Base-by-base conservation (phyloP, 2,888 invertebrate genomes). In the Xylota segnis region DNA sequence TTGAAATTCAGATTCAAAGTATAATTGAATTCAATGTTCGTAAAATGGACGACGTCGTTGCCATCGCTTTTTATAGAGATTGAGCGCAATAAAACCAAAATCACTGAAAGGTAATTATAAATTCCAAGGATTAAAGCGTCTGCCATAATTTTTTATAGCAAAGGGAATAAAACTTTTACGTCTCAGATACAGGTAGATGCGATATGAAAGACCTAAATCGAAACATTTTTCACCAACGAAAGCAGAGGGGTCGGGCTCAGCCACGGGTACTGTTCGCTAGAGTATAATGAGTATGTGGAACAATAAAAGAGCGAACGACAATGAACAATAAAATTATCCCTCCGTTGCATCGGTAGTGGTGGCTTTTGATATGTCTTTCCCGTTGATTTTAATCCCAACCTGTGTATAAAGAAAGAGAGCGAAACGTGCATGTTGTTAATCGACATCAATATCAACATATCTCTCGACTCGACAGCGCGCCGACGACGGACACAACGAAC, bases 191-290 rank as follows among this genome's bases (percentile, higher is more conserved):
- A 56, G 43, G 63, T 43, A 50, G 50, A 3, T 23, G 2, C 3
- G 12, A 32, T 16, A 52, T 56, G 56, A 29, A 47, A 29, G 14
- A 32, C 61, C 32, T 18, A 61, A 74, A 61, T 61, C 61, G n/a
- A 40, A 34, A 45, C 10, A 9, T 52, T 45, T 50, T 75, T 84
- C 84, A 75, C 79, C 84, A 83, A 83, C 78, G 40, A 58, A 66
- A 52, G 61, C 45, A 37, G n/a, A n/a, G 78, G 43, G 66, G 50
- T 27, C 52, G 32, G 5, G 18, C 40, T n/a, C n/a, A n/a, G n/a
- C n/a, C n/a, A n/a, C n/a, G n/a, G n/a, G n/a, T n/a, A n/a, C n/a
- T n/a, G n/a, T n/a, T 23, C 3, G 23, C 3, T 2, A 23, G 1
- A 2, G 23, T 23, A 23, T 23, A 37, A 1, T 18, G 3, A 34